Percentiles rank a stretch among this genome's conserved stretches.
phyloP scores from a whole-genome alignment of 2,113 vertebrate species.

The Anarrhichthys ocellatus region DNA sequence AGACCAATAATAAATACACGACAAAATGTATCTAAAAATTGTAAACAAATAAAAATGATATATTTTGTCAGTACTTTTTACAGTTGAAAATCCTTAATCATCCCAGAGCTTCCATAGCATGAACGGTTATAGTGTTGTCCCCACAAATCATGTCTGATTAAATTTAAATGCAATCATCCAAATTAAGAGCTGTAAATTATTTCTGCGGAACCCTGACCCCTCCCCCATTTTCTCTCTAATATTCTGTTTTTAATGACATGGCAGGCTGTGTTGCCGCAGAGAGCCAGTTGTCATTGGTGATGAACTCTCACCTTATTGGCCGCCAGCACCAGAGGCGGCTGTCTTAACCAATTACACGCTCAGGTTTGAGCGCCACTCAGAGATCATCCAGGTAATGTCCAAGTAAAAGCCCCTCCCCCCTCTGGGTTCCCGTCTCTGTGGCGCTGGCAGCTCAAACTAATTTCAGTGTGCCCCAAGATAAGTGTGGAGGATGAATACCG shows the following conservation, averaged over 20 bases:
- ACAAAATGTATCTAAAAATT: conserved; percentile 16
- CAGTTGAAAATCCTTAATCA: conserved; percentile 31
- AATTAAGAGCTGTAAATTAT: conserved; percentile 71
- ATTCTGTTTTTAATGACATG: conserved; percentile 74
- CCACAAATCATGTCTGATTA: conserved; percentile 65
- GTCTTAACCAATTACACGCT: conserved; percentile 85
- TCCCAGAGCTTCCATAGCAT: conserved; percentile 23
- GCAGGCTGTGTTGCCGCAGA: conserved; percentile 60
- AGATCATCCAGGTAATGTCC: conserved; percentile 80
- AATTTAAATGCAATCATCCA: conserved; percentile 70
- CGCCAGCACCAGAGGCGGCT: conserved; percentile 77
- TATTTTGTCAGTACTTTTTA: conserved; percentile 2
- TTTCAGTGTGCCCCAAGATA: conserved; percentile 72
- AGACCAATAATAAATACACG: background rate
- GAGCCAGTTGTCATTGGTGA: conserved; percentile 76
- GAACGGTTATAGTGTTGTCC: conserved; percentile 43
- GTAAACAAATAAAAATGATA: conserved; percentile 5
- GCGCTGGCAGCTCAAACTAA: conserved; percentile 69
- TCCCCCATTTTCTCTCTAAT: conserved; percentile 58
- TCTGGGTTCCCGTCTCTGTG: conserved; percentile 48
- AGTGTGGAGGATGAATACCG: conserved; percentile 66
- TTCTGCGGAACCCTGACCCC: conserved; percentile 37
- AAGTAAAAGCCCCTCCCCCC: conserved; percentile 69
- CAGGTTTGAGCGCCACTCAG: conserved; percentile 78
- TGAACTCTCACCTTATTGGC: conserved; percentile 83